phyloP scores from a whole-genome alignment of 2,797 vertebrate species.

The Pseudochromis fuscus region DNA sequence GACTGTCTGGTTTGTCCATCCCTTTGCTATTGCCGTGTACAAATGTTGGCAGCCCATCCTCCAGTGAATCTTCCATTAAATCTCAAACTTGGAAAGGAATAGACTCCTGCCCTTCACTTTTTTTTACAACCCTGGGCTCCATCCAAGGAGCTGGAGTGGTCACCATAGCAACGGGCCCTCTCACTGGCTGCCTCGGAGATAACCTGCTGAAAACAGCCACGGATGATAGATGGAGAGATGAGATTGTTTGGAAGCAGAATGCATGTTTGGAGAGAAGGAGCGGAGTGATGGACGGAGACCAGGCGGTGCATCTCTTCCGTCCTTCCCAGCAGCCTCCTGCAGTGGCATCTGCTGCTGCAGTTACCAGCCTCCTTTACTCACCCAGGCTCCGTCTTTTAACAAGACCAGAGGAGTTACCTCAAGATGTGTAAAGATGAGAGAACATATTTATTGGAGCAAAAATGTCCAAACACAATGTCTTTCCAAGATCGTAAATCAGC shows the following conservation, averaged over 20 bases:
- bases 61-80: constrained; percentile 61
- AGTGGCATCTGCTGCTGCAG: constrained; percentile 41
- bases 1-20: constrained; percentile 34
- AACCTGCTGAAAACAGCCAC: constrained; percentile 72
- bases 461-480: constrained; percentile 51
- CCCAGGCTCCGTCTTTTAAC: constrained; percentile 46
- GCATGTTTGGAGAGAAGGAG: constrained; percentile 65
- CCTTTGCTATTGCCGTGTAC: constrained; percentile 40
- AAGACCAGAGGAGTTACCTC: constrained; percentile 43
- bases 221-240: constrained; percentile 68
- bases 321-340: constrained; percentile 39
- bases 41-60: constrained; percentile 52
- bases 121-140: constrained; percentile 76
- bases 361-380: constrained; percentile 32
- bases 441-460: constrained; percentile 46
- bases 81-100: constrained; percentile 61
- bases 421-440: constrained; percentile 48
- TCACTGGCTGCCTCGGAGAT: constrained; percentile 63
- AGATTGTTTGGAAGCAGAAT: constrained; percentile 66
- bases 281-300: constrained; percentile 65
- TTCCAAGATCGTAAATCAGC: constrained; percentile 69
- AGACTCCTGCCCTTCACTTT: constrained; percentile 65
- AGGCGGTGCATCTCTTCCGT: constrained; percentile 36
- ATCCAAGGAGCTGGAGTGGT: constrained; percentile 70
- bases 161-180: constrained; percentile 55